A percentile compares a stretch with the other conserved stretches of the same genome.
Evolutionary conservation across 2,113 vertebrate genomes (phyloP).

Genomic region (Calidris pygmaea): DNA sequence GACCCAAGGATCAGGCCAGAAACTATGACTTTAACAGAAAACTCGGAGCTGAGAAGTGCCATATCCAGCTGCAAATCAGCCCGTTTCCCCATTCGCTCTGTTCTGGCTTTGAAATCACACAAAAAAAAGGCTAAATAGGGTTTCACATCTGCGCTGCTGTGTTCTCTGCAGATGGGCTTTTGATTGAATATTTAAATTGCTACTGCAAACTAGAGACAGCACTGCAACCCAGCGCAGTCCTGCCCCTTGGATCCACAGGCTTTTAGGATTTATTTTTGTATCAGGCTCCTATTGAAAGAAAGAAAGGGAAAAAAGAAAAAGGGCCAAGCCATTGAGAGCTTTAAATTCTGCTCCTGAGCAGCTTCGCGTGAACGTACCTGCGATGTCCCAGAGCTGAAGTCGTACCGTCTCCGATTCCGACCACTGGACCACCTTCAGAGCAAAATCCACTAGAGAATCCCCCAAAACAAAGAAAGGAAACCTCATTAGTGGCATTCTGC

Average conservation of each 20-base stretch:
- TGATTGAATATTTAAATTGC: background rate
- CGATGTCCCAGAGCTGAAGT: constrained; percentile 90
- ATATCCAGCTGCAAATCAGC: background rate
- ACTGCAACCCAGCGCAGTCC: background rate
- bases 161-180: background rate
- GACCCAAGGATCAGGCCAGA: background rate
- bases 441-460: constrained; percentile 83
- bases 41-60: background rate
- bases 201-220: background rate
- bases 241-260: background rate
- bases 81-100: background rate
- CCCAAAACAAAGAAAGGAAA: background rate
- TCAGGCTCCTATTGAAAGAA: background rate
- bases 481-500: background rate
- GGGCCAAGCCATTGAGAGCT: background rate
- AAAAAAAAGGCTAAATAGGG: background rate
- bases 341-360: background rate
- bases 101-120: background rate
- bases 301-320: no score
- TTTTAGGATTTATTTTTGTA: background rate
- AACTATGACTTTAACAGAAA: background rate
- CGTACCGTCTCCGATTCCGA: constrained; percentile 84
- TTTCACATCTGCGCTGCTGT: rapidly evolving
- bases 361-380: constrained; percentile 73
- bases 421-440: constrained; percentile 87